phyloP scores from a whole-genome alignment of 1,140 invertebrate species.

The Stratiolaelaps scimitus region DNA sequence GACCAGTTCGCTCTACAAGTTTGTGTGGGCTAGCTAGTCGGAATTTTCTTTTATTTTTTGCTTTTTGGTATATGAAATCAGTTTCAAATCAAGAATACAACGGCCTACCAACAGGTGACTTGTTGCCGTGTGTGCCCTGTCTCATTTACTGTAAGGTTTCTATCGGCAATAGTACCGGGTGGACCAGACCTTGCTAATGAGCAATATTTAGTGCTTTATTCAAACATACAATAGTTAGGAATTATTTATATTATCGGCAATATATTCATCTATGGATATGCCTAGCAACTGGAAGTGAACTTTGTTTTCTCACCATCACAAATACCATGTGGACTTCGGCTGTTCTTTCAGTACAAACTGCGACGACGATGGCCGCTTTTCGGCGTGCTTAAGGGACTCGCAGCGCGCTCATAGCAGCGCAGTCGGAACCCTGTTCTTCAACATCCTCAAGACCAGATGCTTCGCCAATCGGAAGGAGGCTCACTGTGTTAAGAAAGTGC shows the following conservation, averaged over 20 bases:
- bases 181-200: too few species aligned
- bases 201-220: too few species aligned
- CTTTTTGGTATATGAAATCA: too few species aligned
- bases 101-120: too few species aligned
- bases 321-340: background rate
- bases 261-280: slow-evolving; percentile 2
- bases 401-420: slow-evolving; percentile 43
- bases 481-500: background rate
- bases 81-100: too few species aligned
- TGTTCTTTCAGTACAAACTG: slow-evolving; percentile 50
- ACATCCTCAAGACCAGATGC: slow-evolving; percentile 51
- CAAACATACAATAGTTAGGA: too few species aligned
- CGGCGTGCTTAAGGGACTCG: slow-evolving; percentile 50
- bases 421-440: slow-evolving; percentile 56
- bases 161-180: too few species aligned
- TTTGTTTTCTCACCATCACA: slow-evolving; percentile 14
- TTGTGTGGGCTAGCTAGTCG: too few species aligned
- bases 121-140: slow-evolving; percentile 30
- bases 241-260: too few species aligned
- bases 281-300: slow-evolving; percentile 27
- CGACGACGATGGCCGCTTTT: slow-evolving; percentile 54
- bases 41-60: too few species aligned
- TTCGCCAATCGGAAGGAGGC: slow-evolving; percentile 41
- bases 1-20: too few species aligned
- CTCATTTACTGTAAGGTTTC: background rate